phyloP scores from a whole-genome alignment of 2,888 invertebrate species.

The Drosophila paucipuncta region DNA sequence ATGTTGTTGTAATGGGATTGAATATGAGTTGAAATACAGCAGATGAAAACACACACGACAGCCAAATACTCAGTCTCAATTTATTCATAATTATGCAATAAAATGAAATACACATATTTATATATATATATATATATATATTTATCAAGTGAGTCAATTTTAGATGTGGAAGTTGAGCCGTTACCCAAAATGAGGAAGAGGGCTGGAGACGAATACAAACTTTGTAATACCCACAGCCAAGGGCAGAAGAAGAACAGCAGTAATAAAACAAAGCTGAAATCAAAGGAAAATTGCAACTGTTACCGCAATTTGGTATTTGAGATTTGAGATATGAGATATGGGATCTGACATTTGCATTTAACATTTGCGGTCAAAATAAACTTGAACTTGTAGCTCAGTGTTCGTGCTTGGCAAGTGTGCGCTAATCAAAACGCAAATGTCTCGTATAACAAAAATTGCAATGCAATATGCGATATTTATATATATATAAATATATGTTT shows the following conservation, averaged over 20 bases:
- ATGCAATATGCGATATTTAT: neutral
- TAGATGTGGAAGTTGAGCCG: neutral
- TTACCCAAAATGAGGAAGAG: neutral
- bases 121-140: neutral
- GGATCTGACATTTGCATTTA: slow-evolving; percentile 2
- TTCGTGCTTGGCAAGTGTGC: slow-evolving; percentile 2
- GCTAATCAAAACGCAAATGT: slow-evolving; percentile 14
- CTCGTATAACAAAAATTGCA: slow-evolving; percentile 1
- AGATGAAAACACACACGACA: neutral
- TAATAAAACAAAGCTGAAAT: neutral
- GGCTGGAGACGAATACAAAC: neutral
- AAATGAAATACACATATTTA: neutral
- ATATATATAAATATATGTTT: neutral
- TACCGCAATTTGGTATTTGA: slow-evolving; percentile 6
- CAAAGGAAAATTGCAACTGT: neutral
- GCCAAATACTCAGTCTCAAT: neutral
- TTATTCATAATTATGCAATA: neutral
- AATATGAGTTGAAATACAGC: neutral
- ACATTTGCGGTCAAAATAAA: slow-evolving; percentile 12
- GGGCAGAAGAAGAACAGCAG: neutral
- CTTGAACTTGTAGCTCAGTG: slow-evolving; percentile 10
- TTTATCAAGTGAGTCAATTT: neutral
- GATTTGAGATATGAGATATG: neutral
- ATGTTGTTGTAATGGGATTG: neutral
- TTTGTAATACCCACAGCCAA: neutral